These are phyloP conservation scores for Patella depressa DNA, from an alignment of 2,888 invertebrate genomes.

Conservation along the genomic window DNA sequence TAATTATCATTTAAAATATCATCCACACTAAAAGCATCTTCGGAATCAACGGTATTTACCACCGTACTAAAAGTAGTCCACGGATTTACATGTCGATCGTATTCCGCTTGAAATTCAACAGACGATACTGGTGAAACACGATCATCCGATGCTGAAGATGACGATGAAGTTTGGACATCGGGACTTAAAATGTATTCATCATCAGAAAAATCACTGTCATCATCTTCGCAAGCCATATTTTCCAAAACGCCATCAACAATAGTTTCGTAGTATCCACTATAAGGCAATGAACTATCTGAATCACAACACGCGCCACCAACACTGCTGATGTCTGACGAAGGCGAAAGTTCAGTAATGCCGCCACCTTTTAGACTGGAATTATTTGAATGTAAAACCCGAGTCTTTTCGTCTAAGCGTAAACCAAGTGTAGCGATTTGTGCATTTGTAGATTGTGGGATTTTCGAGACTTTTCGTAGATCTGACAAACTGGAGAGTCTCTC, in stretches of 20 bases:
- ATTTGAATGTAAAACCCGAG: too few species aligned
- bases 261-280: conserved; percentile 22
- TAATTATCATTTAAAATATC: conserved; percentile 39
- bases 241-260: conserved; percentile 25
- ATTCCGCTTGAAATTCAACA: conserved; percentile 23
- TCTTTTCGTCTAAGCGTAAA: too few species aligned
- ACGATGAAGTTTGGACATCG: conserved; percentile 10
- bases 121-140: conserved; percentile 22
- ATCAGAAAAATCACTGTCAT: conserved; percentile 30
- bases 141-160: not conserved
- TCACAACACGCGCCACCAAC: not conserved
- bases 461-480: conserved; percentile 8
- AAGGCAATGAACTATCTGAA: conserved; percentile 9
- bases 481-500: not conserved
- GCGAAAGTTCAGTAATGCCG: not conserved
- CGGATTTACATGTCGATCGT: conserved; percentile 34
- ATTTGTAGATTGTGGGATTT: conserved; percentile 11
- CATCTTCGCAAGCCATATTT: conserved; percentile 26
- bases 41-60: conserved; percentile 35
- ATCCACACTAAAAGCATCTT: conserved; percentile 32
- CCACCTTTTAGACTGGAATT: too few species aligned
- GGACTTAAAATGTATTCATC: conserved; percentile 24
- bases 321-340: conserved; percentile 11
- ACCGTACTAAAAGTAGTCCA: conserved; percentile 36
- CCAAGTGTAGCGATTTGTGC: not conserved